Evolutionary conservation across 2,888 invertebrate genomes (phyloP).

Genomic region (Dasysyrphus tricinctus): DNA sequence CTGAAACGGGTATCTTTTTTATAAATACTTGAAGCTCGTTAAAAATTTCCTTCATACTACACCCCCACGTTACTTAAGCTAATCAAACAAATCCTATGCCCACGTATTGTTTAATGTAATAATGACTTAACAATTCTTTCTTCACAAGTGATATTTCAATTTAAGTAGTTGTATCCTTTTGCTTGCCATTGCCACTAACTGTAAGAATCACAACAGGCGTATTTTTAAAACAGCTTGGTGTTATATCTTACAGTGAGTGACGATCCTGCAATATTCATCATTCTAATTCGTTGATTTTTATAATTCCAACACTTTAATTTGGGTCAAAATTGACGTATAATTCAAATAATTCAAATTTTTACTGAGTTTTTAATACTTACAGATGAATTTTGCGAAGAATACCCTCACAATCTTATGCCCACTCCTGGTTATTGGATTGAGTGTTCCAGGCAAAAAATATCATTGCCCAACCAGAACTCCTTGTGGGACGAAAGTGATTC

Average conservation of each 20-base stretch:
- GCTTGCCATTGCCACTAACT: slow-evolving; percentile 87
- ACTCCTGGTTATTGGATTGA: slow-evolving; percentile 98
- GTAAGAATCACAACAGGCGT: slow-evolving; percentile 97
- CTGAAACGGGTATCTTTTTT: no score
- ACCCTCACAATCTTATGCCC: slow-evolving; percentile 94
- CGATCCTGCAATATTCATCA: slow-evolving; percentile 80
- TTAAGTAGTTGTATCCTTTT: background rate
- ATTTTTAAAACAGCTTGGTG: slow-evolving; percentile 91
- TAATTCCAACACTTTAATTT: no score
- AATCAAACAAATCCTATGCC: no score
- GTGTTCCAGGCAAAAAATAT: slow-evolving; percentile 95
- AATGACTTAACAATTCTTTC: no score
- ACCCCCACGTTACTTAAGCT: no score
- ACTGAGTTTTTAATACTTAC: slow-evolving; percentile 79
- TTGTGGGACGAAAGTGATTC: slow-evolving; percentile 95
- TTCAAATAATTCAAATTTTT: background rate
- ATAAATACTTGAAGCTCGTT: no score
- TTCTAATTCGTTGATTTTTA: no score
- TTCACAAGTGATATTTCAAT: no score
- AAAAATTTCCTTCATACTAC: no score
- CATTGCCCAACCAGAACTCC: slow-evolving; percentile 88
- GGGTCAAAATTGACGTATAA: no score
- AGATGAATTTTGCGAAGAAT: slow-evolving; percentile 97
- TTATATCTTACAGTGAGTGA: slow-evolving; percentile 98
- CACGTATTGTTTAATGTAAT: no score